Conservation (phyloP, 2,797 vertebrate genomes). For the Meriones psammophilus region DNA sequence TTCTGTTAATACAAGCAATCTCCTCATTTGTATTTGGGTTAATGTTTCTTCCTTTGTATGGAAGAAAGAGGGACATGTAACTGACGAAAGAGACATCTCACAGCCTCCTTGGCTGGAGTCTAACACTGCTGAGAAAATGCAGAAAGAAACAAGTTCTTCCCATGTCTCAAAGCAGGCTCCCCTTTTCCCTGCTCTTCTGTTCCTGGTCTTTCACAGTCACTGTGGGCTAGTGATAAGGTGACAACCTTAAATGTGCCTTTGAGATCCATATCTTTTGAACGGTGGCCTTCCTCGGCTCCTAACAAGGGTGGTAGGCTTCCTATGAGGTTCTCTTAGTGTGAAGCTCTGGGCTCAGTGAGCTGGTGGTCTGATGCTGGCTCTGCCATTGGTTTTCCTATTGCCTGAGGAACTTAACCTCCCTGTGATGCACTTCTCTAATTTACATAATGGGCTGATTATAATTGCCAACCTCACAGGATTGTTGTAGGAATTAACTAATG, state of each 20-base stretch:
- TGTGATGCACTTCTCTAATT: slow-evolving; percentile 76
- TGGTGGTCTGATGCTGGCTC: slow-evolving; percentile 51
- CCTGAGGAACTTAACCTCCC: slow-evolving; percentile 77
- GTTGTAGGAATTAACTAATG: slow-evolving; percentile 86
- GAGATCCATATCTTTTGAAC: background rate
- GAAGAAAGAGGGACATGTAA: background rate
- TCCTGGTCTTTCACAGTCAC: background rate
- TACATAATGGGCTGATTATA: slow-evolving; percentile 86
- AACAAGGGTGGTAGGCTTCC: background rate
- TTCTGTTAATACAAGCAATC: background rate
- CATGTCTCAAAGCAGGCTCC: background rate
- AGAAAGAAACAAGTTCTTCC: background rate
- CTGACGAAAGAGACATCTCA: background rate
- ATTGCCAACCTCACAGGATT: slow-evolving; percentile 85
- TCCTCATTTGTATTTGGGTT: background rate
- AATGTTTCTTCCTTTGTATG: background rate
- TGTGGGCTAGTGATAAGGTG: background rate
- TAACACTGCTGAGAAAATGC: background rate
- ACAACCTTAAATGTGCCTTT: background rate
- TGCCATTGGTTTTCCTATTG: slow-evolving; percentile 59
- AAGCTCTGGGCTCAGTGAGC: background rate
- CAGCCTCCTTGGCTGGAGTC: background rate
- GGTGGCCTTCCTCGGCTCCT: background rate
- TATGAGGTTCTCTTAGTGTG: background rate
- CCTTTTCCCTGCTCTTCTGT: background rate